These are phyloP conservation scores for Aspidiotus rigidus DNA, from an alignment of 2,888 invertebrate genomes.

Conservation along the genomic window DNA sequence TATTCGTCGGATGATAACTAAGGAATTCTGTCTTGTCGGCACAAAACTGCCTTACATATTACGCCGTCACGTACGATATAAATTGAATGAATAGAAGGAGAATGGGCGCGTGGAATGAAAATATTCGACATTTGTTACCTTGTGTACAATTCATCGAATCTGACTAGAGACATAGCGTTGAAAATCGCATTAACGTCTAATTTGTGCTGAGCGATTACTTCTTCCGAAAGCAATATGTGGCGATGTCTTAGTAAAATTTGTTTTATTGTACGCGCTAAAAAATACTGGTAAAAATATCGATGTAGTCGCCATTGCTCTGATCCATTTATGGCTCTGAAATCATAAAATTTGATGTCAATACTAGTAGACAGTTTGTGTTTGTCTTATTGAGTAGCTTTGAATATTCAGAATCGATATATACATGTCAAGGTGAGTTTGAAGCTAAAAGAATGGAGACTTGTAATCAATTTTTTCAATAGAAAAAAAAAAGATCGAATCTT, in stretches of 20 bases:
- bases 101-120: too few species aligned
- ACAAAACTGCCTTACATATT: too few species aligned
- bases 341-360: conserved; percentile 26
- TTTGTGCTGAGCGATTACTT: conserved; percentile 57
- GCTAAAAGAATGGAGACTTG: too few species aligned
- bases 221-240: conserved; percentile 62
- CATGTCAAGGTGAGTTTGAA: too few species aligned
- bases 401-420: too few species aligned
- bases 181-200: conserved; percentile 73
- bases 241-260: conserved; percentile 75
- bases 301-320: conserved; percentile 80
- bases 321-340: conserved; percentile 65
- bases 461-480: too few species aligned
- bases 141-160: conserved; percentile 82
- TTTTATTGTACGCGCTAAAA: conserved; percentile 87
- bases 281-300: conserved; percentile 78
- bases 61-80: too few species aligned
- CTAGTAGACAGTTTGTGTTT: not conserved
- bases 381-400: too few species aligned
- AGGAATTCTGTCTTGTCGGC: too few species aligned
- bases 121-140: conserved; percentile 43
- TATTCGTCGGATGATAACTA: too few species aligned
- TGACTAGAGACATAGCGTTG: conserved; percentile 74
- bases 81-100: too few species aligned
- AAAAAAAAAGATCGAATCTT: too few species aligned